These are phyloP conservation scores for Sesia bembeciformis DNA, from an alignment of 2,888 invertebrate species.

Conservation along the genomic window DNA sequence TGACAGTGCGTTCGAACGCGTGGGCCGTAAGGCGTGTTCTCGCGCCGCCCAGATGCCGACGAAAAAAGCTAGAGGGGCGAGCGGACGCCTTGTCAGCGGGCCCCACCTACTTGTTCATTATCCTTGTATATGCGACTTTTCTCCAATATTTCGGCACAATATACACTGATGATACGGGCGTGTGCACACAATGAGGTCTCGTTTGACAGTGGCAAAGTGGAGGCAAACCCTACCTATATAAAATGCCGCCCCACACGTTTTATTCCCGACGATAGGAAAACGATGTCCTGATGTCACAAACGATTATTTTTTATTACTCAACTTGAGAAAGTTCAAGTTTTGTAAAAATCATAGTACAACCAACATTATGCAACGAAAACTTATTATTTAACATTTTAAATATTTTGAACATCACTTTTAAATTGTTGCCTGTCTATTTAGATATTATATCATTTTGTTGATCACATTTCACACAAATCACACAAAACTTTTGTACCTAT, in stretches of 20 bases:
- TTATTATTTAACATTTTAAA: no score
- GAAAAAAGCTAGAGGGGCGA: conserved; percentile 66
- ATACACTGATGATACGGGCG: conserved; percentile 18
- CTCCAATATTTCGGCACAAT: conserved; percentile 54
- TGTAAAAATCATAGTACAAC: no score
- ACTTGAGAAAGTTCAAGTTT: no score
- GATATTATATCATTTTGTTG: no score
- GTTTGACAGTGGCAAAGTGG: conserved; percentile 62
- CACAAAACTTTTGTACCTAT: no score
- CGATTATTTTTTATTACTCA: neutral
- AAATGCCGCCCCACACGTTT: conserved; percentile 64
- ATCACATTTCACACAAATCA: no score
- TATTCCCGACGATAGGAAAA: conserved; percentile 48
- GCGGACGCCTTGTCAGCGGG: conserved; percentile 33
- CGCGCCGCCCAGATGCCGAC: conserved; percentile 62
- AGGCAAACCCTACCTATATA: conserved; percentile 61
- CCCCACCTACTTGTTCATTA: conserved; percentile 70
- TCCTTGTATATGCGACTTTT: conserved; percentile 66
- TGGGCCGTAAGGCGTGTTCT: conserved; percentile 61
- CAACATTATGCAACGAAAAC: no score
- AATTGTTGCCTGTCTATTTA: no score
- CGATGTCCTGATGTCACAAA: conserved; percentile 20
- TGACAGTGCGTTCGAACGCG: conserved; percentile 55
- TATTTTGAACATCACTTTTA: no score
- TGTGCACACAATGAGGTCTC: conserved; percentile 60